Base-by-base conservation (phyloP, 2,888 invertebrate species). In the Operophtera brumata region DNA sequence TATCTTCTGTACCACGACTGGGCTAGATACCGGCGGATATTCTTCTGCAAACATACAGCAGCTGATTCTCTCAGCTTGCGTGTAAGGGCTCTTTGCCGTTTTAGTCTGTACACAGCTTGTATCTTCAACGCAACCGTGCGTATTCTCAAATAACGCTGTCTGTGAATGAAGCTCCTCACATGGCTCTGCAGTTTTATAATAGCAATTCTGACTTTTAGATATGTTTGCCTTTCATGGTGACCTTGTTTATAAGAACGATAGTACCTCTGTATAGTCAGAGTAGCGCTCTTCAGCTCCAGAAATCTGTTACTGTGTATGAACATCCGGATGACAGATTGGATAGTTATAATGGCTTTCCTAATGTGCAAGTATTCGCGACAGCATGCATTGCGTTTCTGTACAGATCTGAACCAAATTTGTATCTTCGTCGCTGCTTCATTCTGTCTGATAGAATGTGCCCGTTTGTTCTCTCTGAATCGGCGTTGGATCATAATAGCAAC, bases 271-370 rank as follows among this genome's bases (percentile, higher is more conserved):
- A 91, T 75, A 10, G 64, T 71, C 30, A 73, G 28, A 1, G 81
- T 67, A 11, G 75, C 78, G 13, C 73, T 62, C 56, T 66, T 73
- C 28, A 77, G 59, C 49, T 61, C 47, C 8, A 66, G 46, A 60
- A 67, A 80, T 64, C 68, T 62, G 57, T 78, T 82, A 36, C 78
- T 77, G 41, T 61, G 48, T 10, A 75, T 63, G 14, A 71, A 66
- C 82, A 79, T 84, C 34, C 91, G 81, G 56, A 81, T 77, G 9
- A 68, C 57, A 10, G 84, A 80, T 61, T 91, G 91, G 13, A 88
- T 65, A 2, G 62, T 63, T 11, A 84, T 67, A 7, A 72, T 65
- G 26, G 76, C 79, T 34, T 66, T 69, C 61, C 69, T 83, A 2
- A 84, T 39, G 34, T 59, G 68, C 48, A 82, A 54, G 67, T 69